Evolutionary conservation across 2,113 vertebrate species (phyloP), one percentile per base, ranked within the genome.

Genomic region (Strigops habroptila): DNA sequence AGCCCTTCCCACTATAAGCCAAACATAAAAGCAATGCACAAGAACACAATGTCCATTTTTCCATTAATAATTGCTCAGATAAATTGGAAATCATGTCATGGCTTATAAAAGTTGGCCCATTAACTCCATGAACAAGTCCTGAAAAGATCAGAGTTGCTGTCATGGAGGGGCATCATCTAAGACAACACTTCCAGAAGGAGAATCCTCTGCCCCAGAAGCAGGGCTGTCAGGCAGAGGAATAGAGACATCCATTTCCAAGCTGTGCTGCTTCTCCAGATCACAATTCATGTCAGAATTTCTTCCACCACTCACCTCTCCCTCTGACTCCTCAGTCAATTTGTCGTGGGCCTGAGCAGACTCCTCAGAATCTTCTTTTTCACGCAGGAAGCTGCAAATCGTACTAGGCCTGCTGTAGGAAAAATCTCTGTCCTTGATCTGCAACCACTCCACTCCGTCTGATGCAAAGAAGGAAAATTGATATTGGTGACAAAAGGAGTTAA

Each of bases 371-470:
- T 98, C 98, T 80, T 98, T 97, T 95, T 98, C 97, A 86, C 97
- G 97, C 12, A 97, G 90, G 85, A 98, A 98, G 73, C 91, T 98
- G 96, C 97, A 98, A 28, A 98, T 97, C 68, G 95, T 96, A 44
- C 98, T 97, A 21, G 95, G 97, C 95, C 98, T 97, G 64, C 98
- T 97, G 55, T 97, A 96, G 62, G 96, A 97, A 83, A 97, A 98
- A 52, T 98, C 97, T 75, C 97, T 98, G 43, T 98, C 98, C 89
- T 97, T 98, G 87, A 98, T 97, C 67, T 98, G 98, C 39, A 98
- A 96, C 97, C 98, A 98, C 80, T 98, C 98, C 69, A 97, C 97
- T 33, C 97, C 97, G 91, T 94, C 99, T 98, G 94, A 53, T 80
- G 55, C 52, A 63, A 86, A 41, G 91, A 57, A 86, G 31, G 13